Evolutionary conservation across 2,888 invertebrate species (phyloP).

Genomic region (Sarcophaga caerulescens): DNA sequence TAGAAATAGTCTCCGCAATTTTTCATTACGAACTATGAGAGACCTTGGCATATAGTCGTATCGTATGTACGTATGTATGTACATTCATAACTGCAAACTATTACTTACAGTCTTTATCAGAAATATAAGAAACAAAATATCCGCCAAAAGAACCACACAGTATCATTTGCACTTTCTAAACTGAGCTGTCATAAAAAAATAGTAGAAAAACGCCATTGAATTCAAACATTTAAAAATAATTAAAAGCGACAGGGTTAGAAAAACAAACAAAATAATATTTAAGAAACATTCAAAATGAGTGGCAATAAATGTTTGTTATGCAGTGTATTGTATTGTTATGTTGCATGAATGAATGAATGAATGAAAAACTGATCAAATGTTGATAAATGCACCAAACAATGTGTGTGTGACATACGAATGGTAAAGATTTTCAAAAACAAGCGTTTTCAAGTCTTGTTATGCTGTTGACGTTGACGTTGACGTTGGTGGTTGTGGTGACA

Average conservation of each 20-base stretch:
- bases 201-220: neutral
- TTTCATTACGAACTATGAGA: neutral
- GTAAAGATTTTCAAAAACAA: constrained; percentile 18
- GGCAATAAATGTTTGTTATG: constrained; percentile 4
- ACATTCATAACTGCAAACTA: neutral
- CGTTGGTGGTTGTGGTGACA: constrained; percentile 27
- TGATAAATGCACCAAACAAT: constrained; percentile 4
- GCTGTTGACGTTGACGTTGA: neutral
- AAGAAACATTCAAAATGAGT: constrained; percentile 43
- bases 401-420: neutral
- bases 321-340: neutral
- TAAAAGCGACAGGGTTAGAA: constrained; percentile 46
- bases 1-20: neutral
- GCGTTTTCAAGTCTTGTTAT: constrained; percentile 3
- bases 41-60: constrained; percentile 15
- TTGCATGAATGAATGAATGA: constrained; percentile 26
- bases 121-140: constrained; percentile 13
- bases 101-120: constrained; percentile 13
- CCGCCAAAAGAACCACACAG: constrained; percentile 26
- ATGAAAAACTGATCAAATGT: constrained; percentile 12
- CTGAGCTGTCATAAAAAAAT: constrained; percentile 43
- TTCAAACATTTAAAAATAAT: constrained; percentile 53
- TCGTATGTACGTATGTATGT: neutral
- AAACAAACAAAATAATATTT: neutral
- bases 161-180: constrained; percentile 56